These are phyloP conservation scores for Hypomecis atomaria DNA, from an alignment of 2,888 invertebrate species.

Conservation along the genomic window DNA sequence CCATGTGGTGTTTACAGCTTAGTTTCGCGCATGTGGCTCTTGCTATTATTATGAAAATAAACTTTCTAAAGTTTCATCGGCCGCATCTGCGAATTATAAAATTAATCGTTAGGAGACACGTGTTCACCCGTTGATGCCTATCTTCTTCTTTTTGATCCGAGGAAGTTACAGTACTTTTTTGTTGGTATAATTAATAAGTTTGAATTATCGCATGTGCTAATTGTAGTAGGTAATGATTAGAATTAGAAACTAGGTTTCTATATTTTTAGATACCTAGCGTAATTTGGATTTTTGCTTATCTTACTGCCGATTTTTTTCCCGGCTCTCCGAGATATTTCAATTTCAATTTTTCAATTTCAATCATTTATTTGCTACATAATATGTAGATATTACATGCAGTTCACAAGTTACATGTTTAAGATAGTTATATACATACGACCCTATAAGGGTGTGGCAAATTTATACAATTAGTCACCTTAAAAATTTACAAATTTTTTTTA, in stretches of 20 bases:
- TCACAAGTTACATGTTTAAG: too few relatives aligned
- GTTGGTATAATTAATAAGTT: slow-evolving; percentile 30
- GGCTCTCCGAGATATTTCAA: too few relatives aligned
- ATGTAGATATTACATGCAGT: too few relatives aligned
- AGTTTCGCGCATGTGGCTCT: slow-evolving; percentile 75
- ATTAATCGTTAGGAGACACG: slow-evolving; percentile 76
- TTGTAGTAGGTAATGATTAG: slow-evolving; percentile 15
- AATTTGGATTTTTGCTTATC: background rate
- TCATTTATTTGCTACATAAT: too few relatives aligned
- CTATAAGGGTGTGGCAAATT: too few relatives aligned
- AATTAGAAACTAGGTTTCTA: slow-evolving; percentile 19
- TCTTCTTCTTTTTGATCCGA: slow-evolving; percentile 39
- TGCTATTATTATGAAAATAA: slow-evolving; percentile 84
- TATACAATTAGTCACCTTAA: too few relatives aligned
- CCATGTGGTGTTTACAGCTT: slow-evolving; percentile 74
- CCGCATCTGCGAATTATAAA: slow-evolving; percentile 82
- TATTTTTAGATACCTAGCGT: slow-evolving; percentile 7
- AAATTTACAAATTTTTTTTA: too few relatives aligned
- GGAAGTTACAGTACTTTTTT: slow-evolving; percentile 47
- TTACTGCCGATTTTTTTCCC: too few relatives aligned
- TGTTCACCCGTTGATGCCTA: slow-evolving; percentile 50
- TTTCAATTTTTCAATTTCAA: too few relatives aligned
- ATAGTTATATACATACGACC: too few relatives aligned
- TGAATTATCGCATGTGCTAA: slow-evolving; percentile 16
- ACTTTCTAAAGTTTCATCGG: slow-evolving; percentile 78